A percentile compares a stretch with the other conserved stretches of the same genome.
These are phyloP conservation scores for Stylophora pistillata DNA, from an alignment of 64 coral and sea anemone species.

Conservation along the genomic window DNA sequence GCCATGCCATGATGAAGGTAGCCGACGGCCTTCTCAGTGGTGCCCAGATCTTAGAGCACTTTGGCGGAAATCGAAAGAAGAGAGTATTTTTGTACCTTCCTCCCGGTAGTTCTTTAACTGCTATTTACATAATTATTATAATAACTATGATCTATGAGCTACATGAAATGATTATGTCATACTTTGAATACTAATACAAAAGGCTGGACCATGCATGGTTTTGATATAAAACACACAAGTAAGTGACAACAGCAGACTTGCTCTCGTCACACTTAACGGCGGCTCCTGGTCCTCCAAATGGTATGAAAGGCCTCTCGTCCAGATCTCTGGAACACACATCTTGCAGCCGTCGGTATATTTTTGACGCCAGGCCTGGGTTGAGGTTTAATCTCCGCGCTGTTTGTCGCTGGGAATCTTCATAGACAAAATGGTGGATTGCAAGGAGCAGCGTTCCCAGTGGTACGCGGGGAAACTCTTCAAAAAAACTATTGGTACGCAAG, in stretches of 20 bases:
- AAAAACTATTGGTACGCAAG: constrained; percentile 12
- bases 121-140: too few relatives aligned
- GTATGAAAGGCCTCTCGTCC: constrained; percentile 5
- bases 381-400: not conserved
- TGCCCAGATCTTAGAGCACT: not conserved
- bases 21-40: not conserved
- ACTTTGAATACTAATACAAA: too few relatives aligned
- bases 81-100: not conserved
- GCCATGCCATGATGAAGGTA: constrained; percentile 13
- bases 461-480: not conserved
- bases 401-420: not conserved
- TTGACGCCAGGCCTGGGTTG: not conserved
- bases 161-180: too few relatives aligned
- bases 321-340: constrained; percentile 23
- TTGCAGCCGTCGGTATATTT: not conserved
- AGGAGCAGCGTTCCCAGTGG: constrained; percentile 2
- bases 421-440: not conserved
- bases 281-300: constrained; percentile 25
- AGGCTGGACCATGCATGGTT: too few relatives aligned
- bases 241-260: constrained; percentile 1
- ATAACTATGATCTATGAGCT: too few relatives aligned
- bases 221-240: too few relatives aligned
- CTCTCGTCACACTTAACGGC: constrained; percentile 30
- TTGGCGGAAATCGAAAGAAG: not conserved
- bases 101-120: not conserved